Percentiles rank a stretch among this genome's conserved stretches.
Evolutionary conservation across 2,888 invertebrate genomes (phyloP).

Genomic region (Ecliptopera silaceata): DNA sequence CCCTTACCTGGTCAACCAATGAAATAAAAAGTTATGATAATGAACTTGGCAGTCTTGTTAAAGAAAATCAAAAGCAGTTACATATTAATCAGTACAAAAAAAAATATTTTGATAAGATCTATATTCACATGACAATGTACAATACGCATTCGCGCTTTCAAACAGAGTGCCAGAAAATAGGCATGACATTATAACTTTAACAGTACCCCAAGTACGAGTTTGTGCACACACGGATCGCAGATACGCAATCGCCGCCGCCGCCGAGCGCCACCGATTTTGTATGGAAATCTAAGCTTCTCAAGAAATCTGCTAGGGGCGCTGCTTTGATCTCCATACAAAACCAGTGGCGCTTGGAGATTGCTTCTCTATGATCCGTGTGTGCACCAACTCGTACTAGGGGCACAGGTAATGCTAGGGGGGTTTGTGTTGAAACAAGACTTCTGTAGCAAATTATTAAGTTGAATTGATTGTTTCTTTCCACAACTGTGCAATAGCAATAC

Average conservation of each 20-base stretch:
- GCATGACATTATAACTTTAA: conserved; percentile 17
- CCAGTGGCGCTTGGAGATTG: too few relatives aligned
- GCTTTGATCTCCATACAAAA: too few relatives aligned
- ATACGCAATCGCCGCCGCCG: too few relatives aligned
- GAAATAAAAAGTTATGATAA: too few relatives aligned
- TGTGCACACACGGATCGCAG: too few relatives aligned
- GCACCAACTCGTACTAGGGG: too few relatives aligned
- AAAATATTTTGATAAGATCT: conserved; percentile 53
- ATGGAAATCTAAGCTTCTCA: too few relatives aligned
- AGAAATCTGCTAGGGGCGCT: too few relatives aligned
- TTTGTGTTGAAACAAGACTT: conserved; percentile 12
- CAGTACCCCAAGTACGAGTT: too few relatives aligned
- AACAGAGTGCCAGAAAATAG: conserved; percentile 11
- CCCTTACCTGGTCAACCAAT: too few relatives aligned
- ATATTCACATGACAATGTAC: conserved; percentile 67
- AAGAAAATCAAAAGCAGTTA: conserved; percentile 64
- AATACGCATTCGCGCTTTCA: conserved; percentile 28
- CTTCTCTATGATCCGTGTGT: too few relatives aligned
- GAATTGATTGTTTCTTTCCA: conserved; percentile 23
- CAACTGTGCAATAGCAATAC: conserved; percentile 35
- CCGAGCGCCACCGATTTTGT: too few relatives aligned
- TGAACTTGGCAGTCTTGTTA: conserved; percentile 57
- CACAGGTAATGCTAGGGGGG: conserved; percentile 12
- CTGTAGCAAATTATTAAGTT: conserved; percentile 18
- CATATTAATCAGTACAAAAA: conserved; percentile 61